A percentile compares a stretch with the other conserved stretches of the same genome.
Evolutionary conservation across 2,888 invertebrate species (phyloP).

Genomic region (Chrysolina oricalcia): DNA sequence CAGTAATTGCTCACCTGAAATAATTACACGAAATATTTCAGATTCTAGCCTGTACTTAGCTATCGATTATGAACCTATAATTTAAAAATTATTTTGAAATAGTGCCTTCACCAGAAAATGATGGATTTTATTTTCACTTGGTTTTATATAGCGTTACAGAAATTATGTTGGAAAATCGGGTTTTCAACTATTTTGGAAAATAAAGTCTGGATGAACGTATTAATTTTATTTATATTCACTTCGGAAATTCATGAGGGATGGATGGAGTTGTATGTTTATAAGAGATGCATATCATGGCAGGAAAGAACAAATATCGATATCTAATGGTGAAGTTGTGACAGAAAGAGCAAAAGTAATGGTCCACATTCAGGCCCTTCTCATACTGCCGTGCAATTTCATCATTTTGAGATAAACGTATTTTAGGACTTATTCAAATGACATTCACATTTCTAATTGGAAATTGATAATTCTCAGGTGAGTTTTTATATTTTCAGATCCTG

Average conservation of each 20-base stretch:
- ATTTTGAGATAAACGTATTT: no score
- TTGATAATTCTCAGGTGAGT: no score
- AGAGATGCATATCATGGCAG: no score
- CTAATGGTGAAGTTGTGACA: no score
- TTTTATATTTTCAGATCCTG: no score
- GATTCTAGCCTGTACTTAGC: not conserved
- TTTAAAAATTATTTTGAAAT: conserved; percentile 10
- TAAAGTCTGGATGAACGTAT: not conserved
- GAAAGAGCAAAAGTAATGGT: no score
- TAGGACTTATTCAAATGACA: no score
- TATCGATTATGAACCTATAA: conserved; percentile 13
- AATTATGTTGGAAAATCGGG: not conserved
- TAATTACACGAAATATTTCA: conserved; percentile 40
- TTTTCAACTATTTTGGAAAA: not conserved
- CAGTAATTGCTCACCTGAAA: conserved; percentile 39
- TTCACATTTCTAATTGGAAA: no score
- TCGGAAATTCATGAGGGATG: not conserved
- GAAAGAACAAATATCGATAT: no score
- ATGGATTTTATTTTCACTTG: not conserved
- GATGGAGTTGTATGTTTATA: no score
- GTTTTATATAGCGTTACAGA: not conserved
- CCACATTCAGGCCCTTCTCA: no score
- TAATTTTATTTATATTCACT: not conserved
- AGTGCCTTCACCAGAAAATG: conserved; percentile 3
- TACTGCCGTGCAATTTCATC: no score